phyloP scores from a whole-genome alignment of 2,113 vertebrate genomes.

The Pandion haliaetus region DNA sequence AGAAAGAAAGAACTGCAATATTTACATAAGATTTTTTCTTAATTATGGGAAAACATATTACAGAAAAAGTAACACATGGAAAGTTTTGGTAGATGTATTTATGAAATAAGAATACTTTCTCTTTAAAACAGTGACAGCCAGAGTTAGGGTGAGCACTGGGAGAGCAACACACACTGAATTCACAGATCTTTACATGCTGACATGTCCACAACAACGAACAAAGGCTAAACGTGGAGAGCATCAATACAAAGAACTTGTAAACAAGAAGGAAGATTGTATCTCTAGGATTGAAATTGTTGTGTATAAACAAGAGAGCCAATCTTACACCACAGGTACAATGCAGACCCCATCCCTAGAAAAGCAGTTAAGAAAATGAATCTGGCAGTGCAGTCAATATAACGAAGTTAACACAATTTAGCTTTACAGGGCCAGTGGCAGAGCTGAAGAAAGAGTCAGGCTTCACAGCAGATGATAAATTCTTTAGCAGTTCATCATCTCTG shows the following conservation, averaged over 20 bases:
- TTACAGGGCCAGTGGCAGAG: neutral
- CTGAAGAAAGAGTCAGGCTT: neutral
- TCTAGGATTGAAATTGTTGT: neutral
- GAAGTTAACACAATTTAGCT: neutral
- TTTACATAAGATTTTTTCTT: neutral
- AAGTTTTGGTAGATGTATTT: neutral
- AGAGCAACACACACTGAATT: neutral
- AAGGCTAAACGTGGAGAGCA: neutral
- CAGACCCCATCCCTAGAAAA: neutral
- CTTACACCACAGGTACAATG: neutral
- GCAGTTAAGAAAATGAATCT: neutral
- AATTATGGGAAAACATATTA: neutral
- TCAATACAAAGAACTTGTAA: neutral
- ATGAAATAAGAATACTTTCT: neutral
- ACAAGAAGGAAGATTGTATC: neutral
- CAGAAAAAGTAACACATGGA: neutral
- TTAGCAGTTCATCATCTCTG: neutral
- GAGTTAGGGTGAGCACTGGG: neutral
- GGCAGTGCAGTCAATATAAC: fast-evolving
- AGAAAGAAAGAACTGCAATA: neutral
- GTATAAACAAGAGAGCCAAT: neutral
- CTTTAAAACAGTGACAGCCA: neutral
- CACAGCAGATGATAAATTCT: neutral
- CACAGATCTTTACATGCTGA: neutral
- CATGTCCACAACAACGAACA: neutral